phyloP scores from a whole-genome alignment of 1,140 invertebrate species.

The Drosophila tristis region DNA sequence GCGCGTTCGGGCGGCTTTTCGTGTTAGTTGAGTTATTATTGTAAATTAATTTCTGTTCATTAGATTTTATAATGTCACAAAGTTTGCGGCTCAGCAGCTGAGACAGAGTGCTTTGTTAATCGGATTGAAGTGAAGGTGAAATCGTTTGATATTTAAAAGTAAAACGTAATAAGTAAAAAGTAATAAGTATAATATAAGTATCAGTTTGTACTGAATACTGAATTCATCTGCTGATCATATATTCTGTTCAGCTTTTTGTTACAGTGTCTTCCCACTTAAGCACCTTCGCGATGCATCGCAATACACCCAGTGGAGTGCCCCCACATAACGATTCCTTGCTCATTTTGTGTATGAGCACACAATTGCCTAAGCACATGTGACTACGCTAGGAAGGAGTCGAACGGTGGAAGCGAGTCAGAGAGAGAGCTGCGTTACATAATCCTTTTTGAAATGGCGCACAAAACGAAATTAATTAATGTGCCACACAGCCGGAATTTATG shows the following conservation, averaged over 20 bases:
- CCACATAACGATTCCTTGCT: too few relatives aligned
- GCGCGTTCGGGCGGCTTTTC: constrained; percentile 30
- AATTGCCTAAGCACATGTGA: constrained; percentile 8
- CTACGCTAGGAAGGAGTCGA: not conserved
- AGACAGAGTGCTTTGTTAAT: constrained; percentile 25
- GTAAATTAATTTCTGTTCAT: constrained; percentile 81
- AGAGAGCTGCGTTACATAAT: constrained; percentile 67
- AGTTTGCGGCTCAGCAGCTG: constrained; percentile 56
- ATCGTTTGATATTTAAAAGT: not conserved
- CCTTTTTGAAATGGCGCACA: constrained; percentile 76
- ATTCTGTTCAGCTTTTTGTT: too few relatives aligned
- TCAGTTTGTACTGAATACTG: too few relatives aligned
- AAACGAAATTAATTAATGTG: constrained; percentile 81
- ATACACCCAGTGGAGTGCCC: too few relatives aligned
- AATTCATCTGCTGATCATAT: too few relatives aligned
- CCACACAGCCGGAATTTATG: constrained; percentile 80
- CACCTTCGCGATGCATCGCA: too few relatives aligned
- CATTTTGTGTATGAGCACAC: too few relatives aligned
- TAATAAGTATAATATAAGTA: too few relatives aligned
- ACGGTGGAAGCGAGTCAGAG: constrained; percentile 18
- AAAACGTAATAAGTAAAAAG: too few relatives aligned
- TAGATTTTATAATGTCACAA: constrained; percentile 77
- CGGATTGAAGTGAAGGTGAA: too few relatives aligned
- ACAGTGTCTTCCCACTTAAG: too few relatives aligned
- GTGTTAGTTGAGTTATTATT: constrained; percentile 80